Percentiles rank a stretch among this genome's conserved stretches.
phyloP scores from a whole-genome alignment of 2,113 vertebrate genomes.

The Ameiurus melas region DNA sequence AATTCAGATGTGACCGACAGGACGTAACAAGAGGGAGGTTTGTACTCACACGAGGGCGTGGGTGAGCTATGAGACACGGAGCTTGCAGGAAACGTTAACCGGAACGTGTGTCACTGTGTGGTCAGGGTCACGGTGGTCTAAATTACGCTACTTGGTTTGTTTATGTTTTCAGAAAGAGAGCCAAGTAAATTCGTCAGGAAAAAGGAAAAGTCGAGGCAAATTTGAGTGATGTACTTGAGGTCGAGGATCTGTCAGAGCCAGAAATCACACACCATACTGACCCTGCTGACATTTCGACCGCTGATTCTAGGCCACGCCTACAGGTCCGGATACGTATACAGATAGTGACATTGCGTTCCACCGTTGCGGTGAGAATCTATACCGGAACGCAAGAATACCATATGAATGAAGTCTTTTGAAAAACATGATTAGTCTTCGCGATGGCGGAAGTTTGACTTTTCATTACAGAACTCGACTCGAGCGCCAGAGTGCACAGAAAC shows the following conservation, averaged over 20 bases:
- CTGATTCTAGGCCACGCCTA: background rate
- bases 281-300: background rate
- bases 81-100: background rate
- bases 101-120: background rate
- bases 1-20: background rate
- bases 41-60: no score
- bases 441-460: background rate
- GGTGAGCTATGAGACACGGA: background rate
- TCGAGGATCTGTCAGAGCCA: background rate
- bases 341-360: background rate
- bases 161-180: no score
- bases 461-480: background rate
- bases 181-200: no score
- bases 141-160: no score
- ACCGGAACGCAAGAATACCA: no score
- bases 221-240: no score
- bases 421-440: background rate
- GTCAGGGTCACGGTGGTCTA: background rate
- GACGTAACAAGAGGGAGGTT: no score
- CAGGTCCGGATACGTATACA: background rate
- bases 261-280: background rate
- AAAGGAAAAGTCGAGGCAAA: no score
- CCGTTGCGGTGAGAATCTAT: background rate
- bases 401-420: background rate
- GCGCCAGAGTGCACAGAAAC: background rate